Percentiles rank a stretch among this genome's conserved stretches.
phyloP scores from a whole-genome alignment of 2,888 invertebrate genomes.

The Gastrophysa polygoni region DNA sequence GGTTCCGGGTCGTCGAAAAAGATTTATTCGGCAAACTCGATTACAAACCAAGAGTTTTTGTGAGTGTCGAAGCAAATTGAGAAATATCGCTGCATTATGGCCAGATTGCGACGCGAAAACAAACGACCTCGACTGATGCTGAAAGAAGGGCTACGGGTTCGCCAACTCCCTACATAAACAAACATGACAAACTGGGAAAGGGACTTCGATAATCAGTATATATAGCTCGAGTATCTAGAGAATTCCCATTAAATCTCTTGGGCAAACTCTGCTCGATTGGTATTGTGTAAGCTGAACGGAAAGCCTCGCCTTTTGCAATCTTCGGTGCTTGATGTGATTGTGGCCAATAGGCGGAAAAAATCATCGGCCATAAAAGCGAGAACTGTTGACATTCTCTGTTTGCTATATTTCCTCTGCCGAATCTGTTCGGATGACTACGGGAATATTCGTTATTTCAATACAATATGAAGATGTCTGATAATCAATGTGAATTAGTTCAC shows the following conservation, averaged over 20 bases:
- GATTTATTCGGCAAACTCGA: constrained; percentile 44
- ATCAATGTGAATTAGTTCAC: too few species aligned
- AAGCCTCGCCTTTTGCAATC: not conserved
- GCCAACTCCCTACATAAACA: constrained; percentile 12
- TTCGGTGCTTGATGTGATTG: not conserved
- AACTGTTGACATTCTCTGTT: not conserved
- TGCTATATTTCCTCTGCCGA: too few species aligned
- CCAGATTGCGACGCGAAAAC: constrained; percentile 36
- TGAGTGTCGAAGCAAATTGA: constrained; percentile 39
- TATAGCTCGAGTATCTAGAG: constrained; percentile 13
- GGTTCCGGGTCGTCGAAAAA: constrained; percentile 29
- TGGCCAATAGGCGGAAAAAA: not conserved
- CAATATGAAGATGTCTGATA: too few species aligned
- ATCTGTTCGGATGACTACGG: too few species aligned
- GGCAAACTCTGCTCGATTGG: not conserved
- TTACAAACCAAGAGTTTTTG: constrained; percentile 39
- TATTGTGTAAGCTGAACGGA: not conserved
- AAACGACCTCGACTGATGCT: constrained; percentile 31
- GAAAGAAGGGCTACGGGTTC: constrained; percentile 14
- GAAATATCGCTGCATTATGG: constrained; percentile 42
- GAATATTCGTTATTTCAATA: too few species aligned
- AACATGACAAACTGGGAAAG: constrained; percentile 19
- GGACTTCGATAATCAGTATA: constrained; percentile 17
- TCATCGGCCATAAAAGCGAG: not conserved
- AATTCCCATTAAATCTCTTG: not conserved